Evolutionary conservation across 2,888 invertebrate species (phyloP), one percentile per base, ranked within the genome.

Genomic region (Camponotus fellah): DNA sequence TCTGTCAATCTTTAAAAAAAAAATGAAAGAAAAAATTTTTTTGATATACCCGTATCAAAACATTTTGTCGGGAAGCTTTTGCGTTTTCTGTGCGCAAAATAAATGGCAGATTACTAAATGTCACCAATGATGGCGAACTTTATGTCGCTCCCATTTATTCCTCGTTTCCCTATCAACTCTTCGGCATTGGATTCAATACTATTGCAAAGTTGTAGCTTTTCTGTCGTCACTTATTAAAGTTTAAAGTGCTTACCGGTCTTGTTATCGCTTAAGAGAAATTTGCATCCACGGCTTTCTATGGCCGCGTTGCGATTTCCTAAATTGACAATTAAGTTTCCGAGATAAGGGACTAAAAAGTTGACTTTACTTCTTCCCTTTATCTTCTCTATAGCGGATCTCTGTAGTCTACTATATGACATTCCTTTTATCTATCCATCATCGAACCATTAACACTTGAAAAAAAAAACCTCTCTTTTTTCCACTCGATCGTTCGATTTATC

Each of bases 21-120:
- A 26, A 26, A 26, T 26, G 26, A 26, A 26, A 2, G 26, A 26
- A 26, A 26, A 26, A 26, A 26, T 26, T 26, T 26, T 26, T 26
- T 26, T 2, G 26, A 26, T n/a, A 77, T 66, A 40, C 2, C 8
- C 58, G 46, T 14, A 21, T 21, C 2, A 8, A 9, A 64, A 3
- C 14, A 17, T 66, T 66, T 56, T n/a, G n/a, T 17, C 4, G 6
- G 49, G 12, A 8, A 76, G 26, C 21, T 75, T 64, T 43, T 17
- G 43, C 8, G 6, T 17, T 66, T 76, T 37, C 8, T 12, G 3
- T 40, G 12, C 32, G 58, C 34, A 26, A 79, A 60, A 49, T 65
- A 76, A 65, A 77, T 62, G 46, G 66, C 72, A 26, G 72, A 87
- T 82, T 82, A 87, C 76, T 80, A 81, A 60, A 75, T 62, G 71